A percentile compares a stretch with the other conserved stretches of the same genome.
phyloP scores from a whole-genome alignment of 2,113 vertebrate genomes.

The Melospiza melodia region DNA sequence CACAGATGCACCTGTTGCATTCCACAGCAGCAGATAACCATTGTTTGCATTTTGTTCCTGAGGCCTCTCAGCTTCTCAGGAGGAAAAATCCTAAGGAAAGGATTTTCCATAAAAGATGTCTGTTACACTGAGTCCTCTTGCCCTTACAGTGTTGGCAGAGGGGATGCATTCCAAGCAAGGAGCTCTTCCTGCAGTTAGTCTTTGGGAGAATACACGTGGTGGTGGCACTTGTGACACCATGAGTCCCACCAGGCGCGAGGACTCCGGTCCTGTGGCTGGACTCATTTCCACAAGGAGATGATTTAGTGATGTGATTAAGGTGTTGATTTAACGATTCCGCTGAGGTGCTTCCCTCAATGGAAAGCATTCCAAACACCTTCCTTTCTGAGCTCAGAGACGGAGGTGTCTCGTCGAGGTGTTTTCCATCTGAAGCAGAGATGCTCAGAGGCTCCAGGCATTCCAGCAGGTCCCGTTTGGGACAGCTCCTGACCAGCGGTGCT shows the following conservation, averaged over 20 bases:
- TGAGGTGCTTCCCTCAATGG: too few relatives aligned
- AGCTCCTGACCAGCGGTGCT: rapidly evolving
- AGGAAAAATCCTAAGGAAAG: too few relatives aligned
- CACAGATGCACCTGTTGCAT: too few relatives aligned
- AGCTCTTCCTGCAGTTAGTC: not conserved
- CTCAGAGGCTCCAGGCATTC: rapidly evolving
- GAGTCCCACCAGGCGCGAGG: rapidly evolving
- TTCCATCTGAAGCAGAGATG: not conserved
- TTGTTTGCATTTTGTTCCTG: too few relatives aligned
- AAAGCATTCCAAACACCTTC: too few relatives aligned
- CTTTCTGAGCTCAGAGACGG: not conserved
- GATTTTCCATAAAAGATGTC: too few relatives aligned
- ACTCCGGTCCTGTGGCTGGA: not conserved
- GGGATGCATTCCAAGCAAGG: not conserved
- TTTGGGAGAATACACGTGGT: rapidly evolving
- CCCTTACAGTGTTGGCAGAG: rapidly evolving
- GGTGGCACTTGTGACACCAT: not conserved
- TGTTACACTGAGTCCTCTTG: not conserved
- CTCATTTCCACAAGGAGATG: rapidly evolving
- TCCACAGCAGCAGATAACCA: too few relatives aligned
- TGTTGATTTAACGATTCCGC: too few relatives aligned
- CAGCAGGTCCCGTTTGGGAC: rapidly evolving
- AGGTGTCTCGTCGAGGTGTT: not conserved
- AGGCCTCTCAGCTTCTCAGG: too few relatives aligned
- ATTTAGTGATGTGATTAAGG: not conserved